Conservation (phyloP, 2,113 vertebrate genomes). For the Petroica traversi region DNA sequence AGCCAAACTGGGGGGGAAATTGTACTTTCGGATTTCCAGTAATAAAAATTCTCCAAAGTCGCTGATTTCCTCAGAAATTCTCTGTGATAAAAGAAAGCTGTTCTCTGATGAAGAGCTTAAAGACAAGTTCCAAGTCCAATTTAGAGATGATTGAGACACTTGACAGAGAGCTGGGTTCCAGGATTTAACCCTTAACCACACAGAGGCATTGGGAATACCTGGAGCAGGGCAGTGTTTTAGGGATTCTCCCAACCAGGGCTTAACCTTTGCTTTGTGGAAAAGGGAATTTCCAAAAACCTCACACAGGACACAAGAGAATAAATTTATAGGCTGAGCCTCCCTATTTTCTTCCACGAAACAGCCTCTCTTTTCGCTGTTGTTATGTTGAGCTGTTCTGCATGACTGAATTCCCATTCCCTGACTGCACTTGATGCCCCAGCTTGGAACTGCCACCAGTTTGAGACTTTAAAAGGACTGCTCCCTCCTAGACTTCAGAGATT, state of each 20-base stretch:
- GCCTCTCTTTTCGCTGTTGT: background rate
- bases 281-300: background rate
- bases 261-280: background rate
- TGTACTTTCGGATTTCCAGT: background rate
- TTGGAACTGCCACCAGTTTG: background rate
- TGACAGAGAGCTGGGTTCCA: background rate
- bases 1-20: background rate
- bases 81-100: background rate
- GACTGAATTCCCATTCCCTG: conserved; percentile 2
- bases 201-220: background rate
- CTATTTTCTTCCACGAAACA: background rate
- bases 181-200: background rate
- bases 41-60: background rate
- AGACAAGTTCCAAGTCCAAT: background rate
- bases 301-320: background rate
- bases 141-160: background rate
- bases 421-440: background rate
- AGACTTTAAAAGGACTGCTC: conserved; percentile 2
- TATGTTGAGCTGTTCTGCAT: conserved; percentile 1
- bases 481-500: background rate
- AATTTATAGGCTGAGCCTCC: background rate
- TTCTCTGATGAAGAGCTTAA: background rate
- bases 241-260: background rate
- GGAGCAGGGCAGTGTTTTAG: background rate
- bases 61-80: background rate